Evolutionary conservation across 2,888 invertebrate species (phyloP), one percentile per base, ranked within the genome.

Genomic region (Fragum fragum): DNA sequence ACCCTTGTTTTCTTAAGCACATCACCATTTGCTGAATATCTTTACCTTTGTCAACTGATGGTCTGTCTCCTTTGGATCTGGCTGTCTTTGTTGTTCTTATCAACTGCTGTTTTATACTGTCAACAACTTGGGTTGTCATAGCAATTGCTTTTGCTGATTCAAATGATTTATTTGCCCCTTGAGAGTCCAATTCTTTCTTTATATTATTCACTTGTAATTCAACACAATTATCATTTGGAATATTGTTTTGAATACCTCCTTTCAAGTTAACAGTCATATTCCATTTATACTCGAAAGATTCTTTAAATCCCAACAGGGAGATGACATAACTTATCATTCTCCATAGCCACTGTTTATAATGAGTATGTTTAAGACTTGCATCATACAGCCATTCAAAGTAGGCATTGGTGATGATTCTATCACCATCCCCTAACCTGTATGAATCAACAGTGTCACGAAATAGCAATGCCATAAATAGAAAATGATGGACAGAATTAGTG

Each of bases 191-290:
- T 47, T 74, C 29, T 36, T 66, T 72, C 61, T 75, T 80, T 14
- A 76, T 75, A 47, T 76, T 76, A 57, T 63, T 63, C 0, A 80
- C 73, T 36, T 72, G 72, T 5, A 80, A 11, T 59, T 80, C 80
- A 36, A 80, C 73, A 0, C 32, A 68, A 28, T 69, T 73, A 42
- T 79, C 79, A 75, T 79, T 79, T 23, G 79, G 79, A 69, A 79
- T 79, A 21, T 75, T 75, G n/a, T 61, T 63, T 14, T 14, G 5
- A 32, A 71, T 52, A 16, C 75, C 75, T 11, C 74, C 71, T 55
- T 75, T 70, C 16, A 79, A 55, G 55, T 79, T 79, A 23, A 73
- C 73, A 11, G 68, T 68, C 68, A 68, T 68, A 36, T 77, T 77
- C 76, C 76, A 77, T 23, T 68, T 76, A 36, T 70, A 76, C 23